Base-by-base conservation (phyloP, 2,888 invertebrate species). In the Timema podura region DNA sequence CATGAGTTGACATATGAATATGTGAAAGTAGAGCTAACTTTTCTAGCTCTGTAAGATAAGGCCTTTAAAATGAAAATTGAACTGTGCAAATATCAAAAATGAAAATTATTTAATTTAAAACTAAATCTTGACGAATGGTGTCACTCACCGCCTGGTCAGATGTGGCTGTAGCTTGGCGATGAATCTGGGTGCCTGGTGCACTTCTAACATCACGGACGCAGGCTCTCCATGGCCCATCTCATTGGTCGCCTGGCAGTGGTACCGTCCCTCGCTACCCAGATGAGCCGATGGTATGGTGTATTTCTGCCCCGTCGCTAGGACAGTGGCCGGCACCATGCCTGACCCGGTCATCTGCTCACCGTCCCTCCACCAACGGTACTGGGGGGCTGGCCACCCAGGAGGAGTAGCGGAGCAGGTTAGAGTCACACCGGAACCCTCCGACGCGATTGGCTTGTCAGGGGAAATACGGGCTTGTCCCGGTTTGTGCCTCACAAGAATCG, bases 311-410 rank as follows among this genome's bases (percentile, higher is more conserved):
- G 91, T 89, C 3, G 92, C 90, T 0, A 92, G 82, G 5, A 92
- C 90, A 61, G 87, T 86, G 5, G 81, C 80, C 16, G 81, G 78
- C 8, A 71, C 66, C 10, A 49, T 51, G 48, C 66, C 66, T 13
- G 68, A 49, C 7, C 68, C 84, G 15, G 83, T 81, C 8, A 88
- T 86, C 6, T 86, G 87, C 2, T 85, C 85, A 72, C 89, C 89
- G 77, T 93, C 91, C 69, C 91, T 87, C 86, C 93, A 93, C 96
- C 96, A 96, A 70, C 92, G 87, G 81, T 91, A 96, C 78, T 92
- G 91, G 0, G 96, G 94, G 45, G 91, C 91, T 0, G 96, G 96
- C 90, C 93, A 95, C n/a, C 96, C 96, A 0, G 94, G 92, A 0
- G 96, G 96, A 74, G 88, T 90, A 0, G 95, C 93, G 57, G 89